Conservation (phyloP, 2,113 vertebrate genomes). For the Rana temporaria region DNA sequence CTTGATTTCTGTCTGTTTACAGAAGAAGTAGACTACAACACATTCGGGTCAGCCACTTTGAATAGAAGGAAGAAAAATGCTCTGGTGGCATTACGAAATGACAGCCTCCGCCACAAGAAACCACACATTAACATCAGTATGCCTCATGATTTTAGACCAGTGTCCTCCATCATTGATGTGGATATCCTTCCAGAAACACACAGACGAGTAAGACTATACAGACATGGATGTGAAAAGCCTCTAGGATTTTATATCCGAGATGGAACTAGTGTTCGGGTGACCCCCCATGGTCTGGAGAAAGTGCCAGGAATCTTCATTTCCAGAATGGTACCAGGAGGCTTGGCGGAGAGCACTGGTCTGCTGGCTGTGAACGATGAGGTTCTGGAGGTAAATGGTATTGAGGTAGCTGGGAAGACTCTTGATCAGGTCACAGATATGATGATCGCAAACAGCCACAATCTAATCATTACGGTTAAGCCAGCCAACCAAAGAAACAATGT, state of each 20-base stretch:
- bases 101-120: constrained; percentile 84
- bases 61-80: constrained; percentile 86
- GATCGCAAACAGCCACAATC: constrained; percentile 98
- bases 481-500: constrained; percentile 97
- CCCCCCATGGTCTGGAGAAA: constrained; percentile 93
- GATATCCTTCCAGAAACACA: constrained; percentile 97
- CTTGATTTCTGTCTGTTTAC: constrained; percentile 65
- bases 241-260: constrained; percentile 97
- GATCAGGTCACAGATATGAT: constrained; percentile 99
- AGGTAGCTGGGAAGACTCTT: constrained; percentile 93
- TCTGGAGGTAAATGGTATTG: constrained; percentile 98
- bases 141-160: constrained; percentile 94
- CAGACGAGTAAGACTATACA: constrained; percentile 89
- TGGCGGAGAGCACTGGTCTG: constrained; percentile 95
- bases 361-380: constrained; percentile 98
- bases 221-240: constrained; percentile 93
- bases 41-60: constrained; percentile 87
- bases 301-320: constrained; percentile 98
- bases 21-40: constrained; percentile 95
- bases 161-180: constrained; percentile 97
- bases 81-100: constrained; percentile 86
- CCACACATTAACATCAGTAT: constrained; percentile 91
- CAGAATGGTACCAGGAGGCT: constrained; percentile 92
- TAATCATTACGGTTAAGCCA: constrained; percentile 96
- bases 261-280: constrained; percentile 92